Base-by-base conservation (phyloP, 2,113 vertebrate species). In the Pteropus alecto region DNA sequence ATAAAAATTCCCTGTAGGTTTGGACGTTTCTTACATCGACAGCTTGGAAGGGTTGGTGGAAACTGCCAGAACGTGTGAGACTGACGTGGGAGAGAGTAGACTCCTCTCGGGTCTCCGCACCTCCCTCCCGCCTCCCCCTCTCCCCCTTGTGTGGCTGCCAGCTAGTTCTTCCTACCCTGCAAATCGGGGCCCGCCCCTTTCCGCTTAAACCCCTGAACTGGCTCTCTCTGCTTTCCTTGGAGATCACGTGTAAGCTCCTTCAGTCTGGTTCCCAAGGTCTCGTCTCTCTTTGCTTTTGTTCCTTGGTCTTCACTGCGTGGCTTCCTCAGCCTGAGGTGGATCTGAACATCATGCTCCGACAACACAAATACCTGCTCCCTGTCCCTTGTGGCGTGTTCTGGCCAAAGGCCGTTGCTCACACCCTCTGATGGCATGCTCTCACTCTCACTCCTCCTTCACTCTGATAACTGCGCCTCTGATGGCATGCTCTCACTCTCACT, bases 131-230 rank as follows among this genome's bases (percentile, higher is more conserved):
- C 46, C 46, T 46, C 0, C 41, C 30, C 14, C 67, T 33, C 16
- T 93, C 28, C 61, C 7, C 51, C 35, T 1, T 0, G 0, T 24
- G 24, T 24, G 10, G 74, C 13, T 10, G 3, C 16, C 38, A 35
- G 74, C 4, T 70, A 33, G 58, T 4, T 30, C 48, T 81, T 84
- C 48, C 51, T 41, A 13, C 35, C 4, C 18, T 0, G 2, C 3
- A 22, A 30, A 33, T 24, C 24, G 13, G 35, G 51, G 28, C n/a
- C 48, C 30, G 6, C 2, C 26, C 24, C 54, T 60, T 46, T 30
- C 54, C 26, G 41, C 48, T 11, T n/a, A 11, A 18, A 58, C 30
- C 4, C 10, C 13, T 6, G 19, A 5, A 2, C 1, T 1, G 30
- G 26, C 3, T 8, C 46, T 58, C n/a, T 48, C 78, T 41, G 60